Evolutionary conservation across 2,888 invertebrate species (phyloP), one percentile per base, ranked within the genome.

Genomic region (Sceliomorpha sp.): DNA sequence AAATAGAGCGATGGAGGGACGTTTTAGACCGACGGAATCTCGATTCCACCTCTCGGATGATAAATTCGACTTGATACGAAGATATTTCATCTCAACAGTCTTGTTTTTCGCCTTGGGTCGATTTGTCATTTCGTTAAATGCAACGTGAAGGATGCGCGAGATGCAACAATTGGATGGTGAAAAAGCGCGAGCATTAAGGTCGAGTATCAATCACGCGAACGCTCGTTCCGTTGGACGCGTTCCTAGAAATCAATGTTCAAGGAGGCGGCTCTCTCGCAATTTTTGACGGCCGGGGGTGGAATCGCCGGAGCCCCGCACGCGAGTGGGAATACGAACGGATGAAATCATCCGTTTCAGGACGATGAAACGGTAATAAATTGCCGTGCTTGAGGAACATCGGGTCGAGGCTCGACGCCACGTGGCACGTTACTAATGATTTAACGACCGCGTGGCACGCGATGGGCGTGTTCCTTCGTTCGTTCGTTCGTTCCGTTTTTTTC

Each of bases 381-480:
- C 64, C 72, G 48, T 64, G 67, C 53, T 44, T 53, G 47, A 51
- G 34, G 60, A 67, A 70, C 56, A 64, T 63, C 42, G 48, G 64
- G 59, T 66, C 63, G 45, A 51, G 48, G 72, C 50, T 53, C 64
- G 59, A 48, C 53, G 73, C 75, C 76, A 79, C 78, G 79, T 77
- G 77, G 79, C 74, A 69, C 69, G 67, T 73, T 66, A 76, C 78
- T 83, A 82, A 83, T 83, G 82, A 81, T 82, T 83, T 84, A 85
- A 85, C 83, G 84, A 84, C 77, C 76, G 62, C 72, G 74, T 59
- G 79, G 82, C 84, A 84, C 85, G 85, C 83, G 80, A 85, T 82
- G 84, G 81, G 83, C 82, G 83, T 82, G 82, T 77, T n/a, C n/a
- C n/a, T n/a, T n/a, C n/a, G n/a, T n/a, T n/a, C n/a, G n/a, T n/a